These are phyloP conservation scores for Triplophysa dalaica DNA, from an alignment of 2,113 vertebrate genomes.

Conservation along the genomic window DNA sequence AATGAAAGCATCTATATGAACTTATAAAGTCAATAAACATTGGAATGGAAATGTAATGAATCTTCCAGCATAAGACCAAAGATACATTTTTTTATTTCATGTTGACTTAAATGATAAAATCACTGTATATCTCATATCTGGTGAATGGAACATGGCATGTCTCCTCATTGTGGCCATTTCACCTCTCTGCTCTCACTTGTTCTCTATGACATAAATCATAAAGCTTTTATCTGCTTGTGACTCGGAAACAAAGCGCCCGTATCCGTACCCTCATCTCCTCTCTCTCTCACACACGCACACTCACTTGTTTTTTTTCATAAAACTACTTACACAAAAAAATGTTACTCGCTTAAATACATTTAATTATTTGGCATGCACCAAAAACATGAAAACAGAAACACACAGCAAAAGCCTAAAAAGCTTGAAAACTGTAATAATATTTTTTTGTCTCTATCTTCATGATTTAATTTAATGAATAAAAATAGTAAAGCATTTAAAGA, in stretches of 20 bases:
- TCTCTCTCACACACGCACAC: constrained; percentile 5
- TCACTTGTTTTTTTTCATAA: not conserved
- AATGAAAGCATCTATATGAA: no score
- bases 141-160: not conserved
- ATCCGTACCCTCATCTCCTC: constrained; percentile 48
- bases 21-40: no score
- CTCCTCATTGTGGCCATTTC: constrained; percentile 8
- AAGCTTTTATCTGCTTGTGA: constrained; percentile 39
- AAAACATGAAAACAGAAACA: no score
- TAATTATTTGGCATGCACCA: no score
- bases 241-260: constrained; percentile 46
- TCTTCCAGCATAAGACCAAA: no score
- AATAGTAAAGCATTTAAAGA: no score
- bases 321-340: constrained; percentile 8
- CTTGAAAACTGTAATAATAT: no score
- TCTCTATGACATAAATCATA: constrained; percentile 37
- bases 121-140: not conserved
- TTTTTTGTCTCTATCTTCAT: no score
- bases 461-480: no score
- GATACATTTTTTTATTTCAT: no score
- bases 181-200: constrained; percentile 1
- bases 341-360: not conserved
- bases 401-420: no score
- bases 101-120: not conserved
- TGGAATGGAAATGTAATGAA: no score